Evolutionary conservation across 2,797 vertebrate genomes (phyloP).

Genomic region (Microtus agrestis): DNA sequence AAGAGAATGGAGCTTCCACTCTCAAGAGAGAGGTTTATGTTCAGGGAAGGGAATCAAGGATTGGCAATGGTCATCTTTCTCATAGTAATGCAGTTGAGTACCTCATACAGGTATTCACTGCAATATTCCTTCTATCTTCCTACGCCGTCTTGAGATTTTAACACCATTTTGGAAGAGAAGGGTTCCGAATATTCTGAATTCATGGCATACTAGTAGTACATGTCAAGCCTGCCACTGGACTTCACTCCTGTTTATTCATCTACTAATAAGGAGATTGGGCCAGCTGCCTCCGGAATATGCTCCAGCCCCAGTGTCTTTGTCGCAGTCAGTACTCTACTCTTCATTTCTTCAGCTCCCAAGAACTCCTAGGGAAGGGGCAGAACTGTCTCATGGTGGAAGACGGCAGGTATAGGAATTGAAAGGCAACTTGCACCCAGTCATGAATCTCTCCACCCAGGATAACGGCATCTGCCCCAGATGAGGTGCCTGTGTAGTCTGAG

Average conservation of each 20-base stretch:
- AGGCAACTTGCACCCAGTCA: background rate
- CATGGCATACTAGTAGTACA: background rate
- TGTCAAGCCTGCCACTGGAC: background rate
- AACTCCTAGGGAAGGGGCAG: background rate
- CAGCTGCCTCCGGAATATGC: background rate
- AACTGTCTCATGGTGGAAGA: background rate
- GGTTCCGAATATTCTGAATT: background rate
- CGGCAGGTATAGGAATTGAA: background rate
- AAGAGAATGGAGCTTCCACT: background rate
- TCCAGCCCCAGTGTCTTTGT: background rate
- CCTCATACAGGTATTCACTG: background rate
- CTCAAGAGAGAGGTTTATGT: background rate
- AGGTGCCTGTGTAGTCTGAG: background rate
- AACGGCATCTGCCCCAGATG: background rate
- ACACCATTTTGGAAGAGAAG: background rate
- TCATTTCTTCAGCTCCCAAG: background rate
- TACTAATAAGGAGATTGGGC: background rate
- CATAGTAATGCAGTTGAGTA: no score
- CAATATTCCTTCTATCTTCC: background rate
- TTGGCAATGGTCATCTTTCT: background rate
- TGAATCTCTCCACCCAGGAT: background rate
- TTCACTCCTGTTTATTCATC: background rate
- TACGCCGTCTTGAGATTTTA: background rate
- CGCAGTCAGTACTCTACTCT: background rate
- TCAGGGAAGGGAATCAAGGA: background rate